Percentiles rank a stretch among this genome's conserved stretches.
phyloP scores from a whole-genome alignment of 1,140 invertebrate genomes.

The Musca vetustissima region DNA sequence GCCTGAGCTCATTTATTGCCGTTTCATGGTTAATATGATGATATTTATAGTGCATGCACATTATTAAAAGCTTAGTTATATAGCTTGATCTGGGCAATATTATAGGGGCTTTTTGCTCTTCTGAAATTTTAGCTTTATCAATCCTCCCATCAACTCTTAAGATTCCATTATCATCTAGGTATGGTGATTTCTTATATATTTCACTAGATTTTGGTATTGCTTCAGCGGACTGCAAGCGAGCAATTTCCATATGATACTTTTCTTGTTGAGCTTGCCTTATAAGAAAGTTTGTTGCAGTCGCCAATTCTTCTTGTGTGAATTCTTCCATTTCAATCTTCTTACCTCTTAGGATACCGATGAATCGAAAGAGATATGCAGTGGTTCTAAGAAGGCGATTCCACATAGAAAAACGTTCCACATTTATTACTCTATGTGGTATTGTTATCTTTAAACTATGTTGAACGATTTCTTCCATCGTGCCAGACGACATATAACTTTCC shows the following conservation, averaged over 20 bases:
- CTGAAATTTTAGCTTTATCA: too few relatives aligned
- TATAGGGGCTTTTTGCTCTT: too few relatives aligned
- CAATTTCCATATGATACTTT: not conserved
- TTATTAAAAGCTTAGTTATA: too few relatives aligned
- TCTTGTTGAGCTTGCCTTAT: conserved; percentile 16
- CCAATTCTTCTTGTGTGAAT: conserved; percentile 29
- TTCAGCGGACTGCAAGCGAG: not conserved
- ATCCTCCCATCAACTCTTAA: too few relatives aligned
- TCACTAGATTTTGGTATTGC: not conserved
- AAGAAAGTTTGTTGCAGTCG: conserved; percentile 29
- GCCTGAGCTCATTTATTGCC: too few relatives aligned
- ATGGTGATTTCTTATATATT: not conserved
- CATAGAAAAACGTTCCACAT: not conserved
- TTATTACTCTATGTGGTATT: not conserved
- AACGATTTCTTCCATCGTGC: not conserved
- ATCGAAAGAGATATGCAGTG: not conserved
- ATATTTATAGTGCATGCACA: too few relatives aligned
- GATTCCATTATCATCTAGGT: not conserved
- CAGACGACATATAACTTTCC: too few relatives aligned
- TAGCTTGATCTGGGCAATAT: too few relatives aligned
- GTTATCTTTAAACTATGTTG: not conserved
- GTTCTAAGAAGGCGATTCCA: not conserved
- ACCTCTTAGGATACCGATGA: not conserved
- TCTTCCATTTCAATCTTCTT: not conserved
- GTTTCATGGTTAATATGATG: too few relatives aligned